Evolutionary conservation across 2,888 invertebrate species (phyloP).

Genomic region (Campopleginae sp.): DNA sequence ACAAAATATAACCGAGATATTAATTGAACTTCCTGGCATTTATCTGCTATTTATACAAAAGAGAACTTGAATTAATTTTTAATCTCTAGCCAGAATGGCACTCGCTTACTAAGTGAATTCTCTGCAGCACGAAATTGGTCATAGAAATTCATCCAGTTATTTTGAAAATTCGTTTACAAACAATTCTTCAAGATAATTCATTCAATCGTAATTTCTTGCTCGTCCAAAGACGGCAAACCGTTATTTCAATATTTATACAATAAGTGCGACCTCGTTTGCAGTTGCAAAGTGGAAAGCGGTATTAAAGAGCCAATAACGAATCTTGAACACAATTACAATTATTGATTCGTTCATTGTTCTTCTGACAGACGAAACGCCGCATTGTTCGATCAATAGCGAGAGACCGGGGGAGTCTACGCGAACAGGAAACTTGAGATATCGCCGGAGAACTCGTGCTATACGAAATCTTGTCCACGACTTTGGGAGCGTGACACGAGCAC

Average conservation of each 20-base stretch:
- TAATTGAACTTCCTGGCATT: background rate
- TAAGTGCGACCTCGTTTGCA: background rate
- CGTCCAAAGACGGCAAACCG: background rate
- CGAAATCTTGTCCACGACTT: constrained; percentile 34
- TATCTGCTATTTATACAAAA: background rate
- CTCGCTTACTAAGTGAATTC: background rate
- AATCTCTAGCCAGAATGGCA: background rate
- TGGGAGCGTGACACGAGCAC: constrained; percentile 32
- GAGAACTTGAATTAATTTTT: background rate
- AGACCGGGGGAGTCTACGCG: background rate
- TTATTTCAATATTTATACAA: background rate
- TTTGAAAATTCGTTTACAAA: background rate
- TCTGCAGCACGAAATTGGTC: background rate
- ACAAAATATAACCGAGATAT: background rate
- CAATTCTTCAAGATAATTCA: background rate
- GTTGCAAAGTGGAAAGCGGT: background rate
- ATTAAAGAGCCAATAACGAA: background rate
- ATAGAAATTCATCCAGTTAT: background rate
- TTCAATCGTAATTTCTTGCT: background rate
- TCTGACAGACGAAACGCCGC: constrained; percentile 56
- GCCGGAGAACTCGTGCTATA: constrained; percentile 36
- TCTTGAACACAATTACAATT: constrained; percentile 28
- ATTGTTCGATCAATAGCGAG: constrained; percentile 41
- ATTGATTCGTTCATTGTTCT: constrained; percentile 26
- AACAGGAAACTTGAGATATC: constrained; percentile 39